Evolutionary conservation across 2,888 invertebrate genomes (phyloP), one percentile per base, ranked within the genome.

Genomic region (Heteromyza rotundicornis): DNA sequence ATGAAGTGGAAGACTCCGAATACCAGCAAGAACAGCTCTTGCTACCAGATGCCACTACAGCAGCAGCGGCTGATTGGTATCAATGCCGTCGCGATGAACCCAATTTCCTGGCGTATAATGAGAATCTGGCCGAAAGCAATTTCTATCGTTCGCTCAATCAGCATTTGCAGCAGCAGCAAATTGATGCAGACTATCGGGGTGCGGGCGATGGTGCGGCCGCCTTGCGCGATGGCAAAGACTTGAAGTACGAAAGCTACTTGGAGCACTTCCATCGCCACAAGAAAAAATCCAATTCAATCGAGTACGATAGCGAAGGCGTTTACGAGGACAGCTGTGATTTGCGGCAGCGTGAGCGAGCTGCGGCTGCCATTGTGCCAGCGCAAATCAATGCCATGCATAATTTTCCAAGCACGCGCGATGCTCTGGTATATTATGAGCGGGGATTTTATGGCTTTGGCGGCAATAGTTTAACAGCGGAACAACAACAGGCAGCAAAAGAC

Each of bases 131-230:
- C 59, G 79, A 79, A 58, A 78, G 77, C 73, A 73, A 74, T 56
- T 80, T 80, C 69, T 80, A 79, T 69, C 80, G 78, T 66, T 77
- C 80, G 53, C 76, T 80, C 64, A 78, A 80, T 71, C 73, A 77
- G 67, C 76, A 77, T 61, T 67, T 73, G 66, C 70, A 78, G 63
- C n/a, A 32, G 52, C 56, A 60, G 22, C 64, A 59, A 67, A 8
- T 22, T 36, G 12, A 36, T 23, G 22, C 1, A 5, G n/a, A 22
- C 24, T 5, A 20, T 16, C 23, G n/a, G n/a, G 14, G 32, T 20
- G 54, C 51, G 24, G 53, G 53, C 16, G 57, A 24, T 19, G 55
- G 56, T 53, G 49, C 22, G 19, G 27, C 47, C 14, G 17, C 51
- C 7, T 5, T 20, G 14, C 40, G 51, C 35, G 59, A 59, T 19